Base-by-base conservation (phyloP, 2,113 vertebrate genomes). In the Nothoprocta pentlandii region DNA sequence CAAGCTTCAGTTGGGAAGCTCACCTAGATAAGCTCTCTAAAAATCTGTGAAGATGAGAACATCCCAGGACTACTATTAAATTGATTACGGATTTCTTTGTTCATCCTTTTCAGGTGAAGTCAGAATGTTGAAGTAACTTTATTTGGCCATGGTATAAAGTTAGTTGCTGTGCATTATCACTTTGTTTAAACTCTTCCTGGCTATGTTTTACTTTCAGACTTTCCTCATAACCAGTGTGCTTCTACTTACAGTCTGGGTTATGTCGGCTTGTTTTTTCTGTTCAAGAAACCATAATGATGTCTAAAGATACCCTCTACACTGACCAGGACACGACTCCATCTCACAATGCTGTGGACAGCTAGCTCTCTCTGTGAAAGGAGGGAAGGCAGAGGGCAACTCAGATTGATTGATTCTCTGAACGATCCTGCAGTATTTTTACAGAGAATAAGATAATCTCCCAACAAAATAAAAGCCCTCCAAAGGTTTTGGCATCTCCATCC, bases 241-340 rank as follows among this genome's bases (percentile, higher is more conserved):
- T 12, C 51, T 53, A 23, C 51, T 54, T 54, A 25, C 14, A 15
- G 26, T 54, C 26, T 54, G 25, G 14, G 26, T 54, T 54, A 13
- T 54, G 53, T 25, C 28, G 26, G 53, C 26, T 54, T 53, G 51
- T 53, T 53, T 54, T 54, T 54, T 54, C 53, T 26, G 26, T 54
- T 54, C 53, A 28, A 23, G 47, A 36, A 59, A 51, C 7, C 74
- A 25, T n/a, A 91, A 71, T 22, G 25, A 67, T 51, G 4, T 58
- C 8, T n/a, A 11, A 1, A 0, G 0, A 54, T 47, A 66, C 39
- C 8, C 36, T 71, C 36, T 1, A 2, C 23, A 36, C 4, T 8
- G 12, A 22, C 26, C 22, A 64, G 25, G 30, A 63, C 30, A n/a
- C 59, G 51, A 16, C 12, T 84, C 30, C 22, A 54, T 75, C 30